Evolutionary conservation across 1,140 invertebrate genomes (phyloP).

Genomic region (Anadara kagoshimensis): DNA sequence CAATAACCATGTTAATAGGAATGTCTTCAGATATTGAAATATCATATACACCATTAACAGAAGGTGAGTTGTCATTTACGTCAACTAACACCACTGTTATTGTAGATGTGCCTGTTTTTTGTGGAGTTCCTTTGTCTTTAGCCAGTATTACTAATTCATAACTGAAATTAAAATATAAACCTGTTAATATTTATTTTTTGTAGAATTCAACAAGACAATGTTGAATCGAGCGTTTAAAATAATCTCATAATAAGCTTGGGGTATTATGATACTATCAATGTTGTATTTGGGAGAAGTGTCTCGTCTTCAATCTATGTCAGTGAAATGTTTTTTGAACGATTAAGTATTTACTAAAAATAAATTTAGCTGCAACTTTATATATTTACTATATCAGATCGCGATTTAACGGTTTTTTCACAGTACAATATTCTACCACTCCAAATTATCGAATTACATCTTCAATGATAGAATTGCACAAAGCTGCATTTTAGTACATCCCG

Average conservation of each 20-base stretch:
- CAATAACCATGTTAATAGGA: conserved; percentile 46
- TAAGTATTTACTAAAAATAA: no score
- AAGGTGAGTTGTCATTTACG: conserved; percentile 52
- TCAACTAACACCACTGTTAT: conserved; percentile 55
- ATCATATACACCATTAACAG: conserved; percentile 49
- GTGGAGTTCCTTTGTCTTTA: conserved; percentile 36
- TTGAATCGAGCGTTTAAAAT: neutral
- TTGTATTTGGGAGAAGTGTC: no score
- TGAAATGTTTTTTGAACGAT: no score
- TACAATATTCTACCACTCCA: no score
- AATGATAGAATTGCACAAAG: no score
- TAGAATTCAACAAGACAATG: neutral
- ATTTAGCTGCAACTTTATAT: no score
- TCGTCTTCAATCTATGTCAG: no score
- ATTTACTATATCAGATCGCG: no score
- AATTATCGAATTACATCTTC: no score
- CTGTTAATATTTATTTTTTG: no score
- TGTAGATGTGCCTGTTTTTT: conserved; percentile 48
- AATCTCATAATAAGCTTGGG: neutral
- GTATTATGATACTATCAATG: neutral
- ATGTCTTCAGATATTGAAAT: conserved; percentile 52
- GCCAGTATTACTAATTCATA: conserved; percentile 45
- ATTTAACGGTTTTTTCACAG: no score
- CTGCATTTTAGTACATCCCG: no score
- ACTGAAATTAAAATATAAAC: conserved; percentile 43